Percentiles rank a stretch among this genome's conserved stretches.
phyloP scores from a whole-genome alignment of 2,888 invertebrate genomes.

The Vandiemenella viatica region DNA sequence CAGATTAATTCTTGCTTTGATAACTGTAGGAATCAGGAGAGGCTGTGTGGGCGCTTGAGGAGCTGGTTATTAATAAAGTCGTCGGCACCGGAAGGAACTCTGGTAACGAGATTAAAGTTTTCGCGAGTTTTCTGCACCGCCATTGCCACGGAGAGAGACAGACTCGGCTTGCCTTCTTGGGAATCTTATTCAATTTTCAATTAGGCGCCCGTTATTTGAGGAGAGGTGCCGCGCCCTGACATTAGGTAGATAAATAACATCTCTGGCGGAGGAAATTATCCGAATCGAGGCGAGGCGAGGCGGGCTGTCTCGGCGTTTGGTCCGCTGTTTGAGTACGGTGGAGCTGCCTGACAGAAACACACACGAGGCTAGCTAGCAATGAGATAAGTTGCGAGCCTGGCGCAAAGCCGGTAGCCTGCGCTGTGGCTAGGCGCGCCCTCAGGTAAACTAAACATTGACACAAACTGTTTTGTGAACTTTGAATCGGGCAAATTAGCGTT shows the following conservation, averaged over 20 bases:
- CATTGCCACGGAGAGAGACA: too few relatives aligned
- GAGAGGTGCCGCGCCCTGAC: too few relatives aligned
- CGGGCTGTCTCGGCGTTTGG: too few relatives aligned
- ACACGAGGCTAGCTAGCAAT: too few relatives aligned
- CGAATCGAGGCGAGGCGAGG: too few relatives aligned
- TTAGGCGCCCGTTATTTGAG: background rate
- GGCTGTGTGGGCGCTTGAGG: too few relatives aligned
- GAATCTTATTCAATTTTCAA: background rate
- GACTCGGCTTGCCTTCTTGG: background rate
- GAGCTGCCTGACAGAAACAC: too few relatives aligned
- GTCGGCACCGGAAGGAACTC: too few relatives aligned
- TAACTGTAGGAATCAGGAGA: too few relatives aligned
- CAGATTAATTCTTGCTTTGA: background rate
- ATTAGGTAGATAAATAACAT: background rate
- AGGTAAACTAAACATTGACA: slow-evolving; percentile 1
- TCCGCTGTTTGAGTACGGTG: too few relatives aligned
- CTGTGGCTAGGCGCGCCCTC: too few relatives aligned
- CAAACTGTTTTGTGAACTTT: background rate
- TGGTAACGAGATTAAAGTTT: background rate
- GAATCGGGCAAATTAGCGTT: slow-evolving; percentile 1
- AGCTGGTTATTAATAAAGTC: background rate
- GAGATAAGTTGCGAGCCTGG: background rate
- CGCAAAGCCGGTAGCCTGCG: too few relatives aligned
- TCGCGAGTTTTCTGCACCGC: background rate
- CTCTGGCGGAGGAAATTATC: background rate